Base-by-base conservation (phyloP, 2,888 invertebrate species). In the Apodemia hepburni region DNA sequence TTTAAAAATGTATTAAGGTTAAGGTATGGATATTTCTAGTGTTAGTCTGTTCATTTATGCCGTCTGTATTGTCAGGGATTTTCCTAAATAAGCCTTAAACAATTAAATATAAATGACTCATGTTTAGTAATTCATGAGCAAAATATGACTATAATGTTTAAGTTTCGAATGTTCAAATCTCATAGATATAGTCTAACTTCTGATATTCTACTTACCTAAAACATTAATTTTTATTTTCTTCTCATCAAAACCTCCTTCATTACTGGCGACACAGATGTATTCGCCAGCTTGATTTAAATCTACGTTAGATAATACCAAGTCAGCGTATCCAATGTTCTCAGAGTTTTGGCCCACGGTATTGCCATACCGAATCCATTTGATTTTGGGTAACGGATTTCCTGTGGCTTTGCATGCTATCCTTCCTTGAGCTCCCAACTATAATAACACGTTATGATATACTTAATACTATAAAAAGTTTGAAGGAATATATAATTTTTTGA, bases 321-420 rank as follows among this genome's bases (percentile, higher is more conserved):
- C 87, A 0, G 84, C 83, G 62, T 84, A 88, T 17, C 70, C 67
- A 1, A 83, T 71, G 1, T 74, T 75, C 29, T 70, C 69, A 0
- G 66, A 27, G 61, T 83, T 85, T 64, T 79, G 73, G 49, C 76
- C 71, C 2, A 81, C 47, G 5, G 74, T 67, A 60, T 74, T 72
- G 12, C 92, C 92, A 65, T 91, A 92, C 64, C 92, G 89, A 57
- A 92, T 80, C 95, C 95, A 95, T 59, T 90, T 87, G 66, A 95
- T 87, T 4, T 79, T 79, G 0, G 94, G 94, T 0, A 73, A 58
- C 0, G 95, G 94, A 65, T 90, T 87, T 1, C 94, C 95, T n/a
- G 80, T 76, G 0, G 93, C 93, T 64, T 86, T 84, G 74, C 94
- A 94, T 0, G 87, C 78, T 66, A 92, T 69, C 12, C 86, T 80